phyloP scores from a whole-genome alignment of 1,140 invertebrate genomes.

The Cherax quadricarinatus region DNA sequence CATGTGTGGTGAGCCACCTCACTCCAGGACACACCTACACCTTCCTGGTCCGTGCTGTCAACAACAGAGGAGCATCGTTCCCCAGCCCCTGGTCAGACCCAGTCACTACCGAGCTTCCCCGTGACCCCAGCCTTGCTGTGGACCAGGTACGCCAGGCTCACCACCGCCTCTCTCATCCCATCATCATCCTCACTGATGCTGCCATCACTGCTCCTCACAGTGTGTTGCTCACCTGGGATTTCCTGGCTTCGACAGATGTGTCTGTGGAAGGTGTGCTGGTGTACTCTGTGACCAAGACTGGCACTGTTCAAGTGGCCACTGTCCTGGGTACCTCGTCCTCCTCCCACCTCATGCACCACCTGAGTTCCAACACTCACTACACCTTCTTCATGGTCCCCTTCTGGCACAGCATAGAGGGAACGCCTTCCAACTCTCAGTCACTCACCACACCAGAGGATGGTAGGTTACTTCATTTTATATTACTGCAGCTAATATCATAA shows the following conservation, averaged over 20 bases:
- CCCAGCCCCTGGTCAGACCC: constrained; percentile 55
- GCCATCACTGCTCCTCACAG: constrained; percentile 24
- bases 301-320: constrained; percentile 39
- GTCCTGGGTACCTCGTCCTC: constrained; percentile 65
- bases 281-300: constrained; percentile 13
- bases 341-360: constrained; percentile 51
- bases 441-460: constrained; percentile 83
- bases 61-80: constrained; percentile 37
- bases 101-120: constrained; percentile 21
- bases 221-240: constrained; percentile 42
- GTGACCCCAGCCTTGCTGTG: constrained; percentile 25
- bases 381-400: constrained; percentile 89
- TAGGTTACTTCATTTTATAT: constrained; percentile 76
- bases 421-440: constrained; percentile 85
- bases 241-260: constrained; percentile 18
- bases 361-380: constrained; percentile 79
- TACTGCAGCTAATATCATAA: too few species aligned
- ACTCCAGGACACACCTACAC: constrained; percentile 61
- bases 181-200: constrained; percentile 22
- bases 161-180: constrained; percentile 24
- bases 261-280: constrained; percentile 44
- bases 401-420: constrained; percentile 86
- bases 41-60: constrained; percentile 55
- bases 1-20: constrained; percentile 44
- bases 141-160: constrained; percentile 42